A percentile compares a stretch with the other conserved stretches of the same genome.
Conservation (phyloP, 2,888 invertebrate genomes). For the Aspidiotus rigidus region DNA sequence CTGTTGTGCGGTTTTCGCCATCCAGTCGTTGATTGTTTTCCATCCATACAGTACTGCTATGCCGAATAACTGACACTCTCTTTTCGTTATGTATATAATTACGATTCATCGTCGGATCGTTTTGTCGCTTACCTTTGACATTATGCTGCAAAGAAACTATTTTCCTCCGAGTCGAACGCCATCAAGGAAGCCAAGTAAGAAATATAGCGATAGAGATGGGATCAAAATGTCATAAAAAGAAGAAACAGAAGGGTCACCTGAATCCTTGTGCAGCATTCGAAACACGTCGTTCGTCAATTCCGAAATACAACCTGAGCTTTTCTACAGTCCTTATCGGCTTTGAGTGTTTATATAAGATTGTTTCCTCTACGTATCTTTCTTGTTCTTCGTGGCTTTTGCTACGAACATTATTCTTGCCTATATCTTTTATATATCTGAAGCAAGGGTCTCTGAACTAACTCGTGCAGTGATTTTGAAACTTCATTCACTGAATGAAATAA, state of each 20-base stretch:
- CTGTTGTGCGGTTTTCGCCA: neutral
- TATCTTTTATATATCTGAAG: too few species aligned
- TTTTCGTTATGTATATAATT: neutral
- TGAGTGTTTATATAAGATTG: neutral
- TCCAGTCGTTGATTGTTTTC: neutral
- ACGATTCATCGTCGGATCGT: neutral
- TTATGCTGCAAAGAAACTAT: neutral
- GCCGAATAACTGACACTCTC: neutral
- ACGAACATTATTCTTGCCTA: too few species aligned
- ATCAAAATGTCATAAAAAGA: conserved; percentile 1
- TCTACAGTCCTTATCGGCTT: neutral
- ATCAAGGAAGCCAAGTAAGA: neutral
- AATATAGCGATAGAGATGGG: neutral
- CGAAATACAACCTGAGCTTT: neutral
- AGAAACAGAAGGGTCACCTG: conserved; percentile 1
- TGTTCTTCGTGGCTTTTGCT: too few species aligned
- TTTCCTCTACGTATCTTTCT: neutral
- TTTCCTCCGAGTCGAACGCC: neutral
- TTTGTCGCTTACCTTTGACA: too few species aligned
- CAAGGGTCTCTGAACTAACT: too few species aligned
- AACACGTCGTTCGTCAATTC: conserved; percentile 2
- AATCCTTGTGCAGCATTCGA: conserved; percentile 1
- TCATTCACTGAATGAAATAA: too few species aligned
- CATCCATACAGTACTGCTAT: neutral
- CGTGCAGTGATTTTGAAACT: too few species aligned